phyloP scores from a whole-genome alignment of 1,140 invertebrate species.

The Cherax destructor region DNA sequence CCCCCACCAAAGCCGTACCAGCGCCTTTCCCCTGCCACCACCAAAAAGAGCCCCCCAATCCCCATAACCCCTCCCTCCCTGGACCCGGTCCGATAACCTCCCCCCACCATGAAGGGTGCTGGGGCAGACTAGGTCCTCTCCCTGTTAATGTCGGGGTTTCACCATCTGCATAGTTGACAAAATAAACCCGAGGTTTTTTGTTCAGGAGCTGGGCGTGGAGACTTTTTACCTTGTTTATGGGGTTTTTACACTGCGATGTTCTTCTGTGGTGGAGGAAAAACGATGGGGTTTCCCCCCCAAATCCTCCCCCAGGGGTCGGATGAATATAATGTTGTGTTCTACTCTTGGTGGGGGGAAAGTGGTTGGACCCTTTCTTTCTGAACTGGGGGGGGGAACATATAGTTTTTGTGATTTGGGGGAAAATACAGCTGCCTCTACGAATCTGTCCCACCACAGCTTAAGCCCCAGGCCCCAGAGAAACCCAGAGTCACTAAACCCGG shows the following conservation, averaged over 20 bases:
- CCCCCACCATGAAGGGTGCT: conserved; percentile 31
- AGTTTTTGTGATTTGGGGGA: conserved; percentile 4
- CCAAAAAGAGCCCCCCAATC: not conserved
- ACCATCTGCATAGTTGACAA: conserved; percentile 37
- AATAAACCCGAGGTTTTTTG: conserved; percentile 31
- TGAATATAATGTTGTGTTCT: conserved; percentile 29
- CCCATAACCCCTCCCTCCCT: not conserved
- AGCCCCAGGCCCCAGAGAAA: not conserved
- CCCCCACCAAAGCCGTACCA: not conserved
- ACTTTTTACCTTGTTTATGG: conserved; percentile 3
- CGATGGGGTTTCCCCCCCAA: conserved; percentile 2
- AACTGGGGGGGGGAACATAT: conserved; percentile 5
- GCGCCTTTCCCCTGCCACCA: too few species aligned
- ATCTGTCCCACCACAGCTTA: conserved; percentile 3
- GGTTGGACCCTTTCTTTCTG: not conserved
- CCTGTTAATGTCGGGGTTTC: conserved; percentile 39
- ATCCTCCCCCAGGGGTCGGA: conserved; percentile 26
- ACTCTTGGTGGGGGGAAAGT: conserved; percentile 4
- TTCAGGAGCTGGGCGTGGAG: conserved; percentile 14
- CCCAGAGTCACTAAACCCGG: not conserved
- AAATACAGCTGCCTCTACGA: not conserved
- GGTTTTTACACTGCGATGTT: too few species aligned
- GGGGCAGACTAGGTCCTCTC: conserved; percentile 35
- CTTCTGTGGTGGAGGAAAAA: conserved; percentile 40
- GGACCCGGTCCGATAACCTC: conserved; percentile 19